Percentiles rank a stretch among this genome's conserved stretches.
Conservation (phyloP, 2,797 vertebrate genomes). For the Sebastes oblongus region DNA sequence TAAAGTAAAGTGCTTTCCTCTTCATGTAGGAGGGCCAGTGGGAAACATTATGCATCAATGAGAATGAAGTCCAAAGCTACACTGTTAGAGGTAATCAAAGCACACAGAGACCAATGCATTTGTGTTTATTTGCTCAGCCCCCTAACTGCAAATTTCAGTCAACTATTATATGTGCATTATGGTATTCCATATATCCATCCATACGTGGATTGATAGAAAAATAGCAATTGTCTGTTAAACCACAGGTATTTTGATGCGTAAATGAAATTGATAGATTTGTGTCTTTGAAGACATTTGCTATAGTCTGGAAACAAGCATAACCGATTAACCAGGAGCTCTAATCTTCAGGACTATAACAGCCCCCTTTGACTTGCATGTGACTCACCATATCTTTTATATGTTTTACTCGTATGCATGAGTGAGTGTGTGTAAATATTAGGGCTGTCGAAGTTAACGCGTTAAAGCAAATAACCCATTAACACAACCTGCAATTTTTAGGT, state of each 20-base stretch:
- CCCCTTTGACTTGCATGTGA: neutral
- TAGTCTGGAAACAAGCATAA: neutral
- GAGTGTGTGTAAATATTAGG: neutral
- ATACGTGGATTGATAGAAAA: neutral
- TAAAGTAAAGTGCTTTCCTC: neutral
- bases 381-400: neutral
- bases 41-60: constrained; percentile 90
- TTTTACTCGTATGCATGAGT: neutral
- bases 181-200: neutral
- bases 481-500: too few species aligned
- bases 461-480: too few species aligned
- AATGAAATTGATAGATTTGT: neutral
- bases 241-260: neutral
- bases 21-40: constrained; percentile 85
- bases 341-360: neutral
- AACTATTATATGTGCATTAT: neutral
- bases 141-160: neutral
- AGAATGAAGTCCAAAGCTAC: constrained; percentile 88
- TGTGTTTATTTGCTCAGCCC: neutral
- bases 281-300: neutral
- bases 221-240: neutral
- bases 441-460: too few species aligned
- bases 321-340: neutral
- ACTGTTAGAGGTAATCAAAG: constrained; percentile 86
- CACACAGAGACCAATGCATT: neutral